A percentile compares a stretch with the other conserved stretches of the same genome.
phyloP scores from a whole-genome alignment of 2,888 invertebrate species.

The Athrips mouffetella region DNA sequence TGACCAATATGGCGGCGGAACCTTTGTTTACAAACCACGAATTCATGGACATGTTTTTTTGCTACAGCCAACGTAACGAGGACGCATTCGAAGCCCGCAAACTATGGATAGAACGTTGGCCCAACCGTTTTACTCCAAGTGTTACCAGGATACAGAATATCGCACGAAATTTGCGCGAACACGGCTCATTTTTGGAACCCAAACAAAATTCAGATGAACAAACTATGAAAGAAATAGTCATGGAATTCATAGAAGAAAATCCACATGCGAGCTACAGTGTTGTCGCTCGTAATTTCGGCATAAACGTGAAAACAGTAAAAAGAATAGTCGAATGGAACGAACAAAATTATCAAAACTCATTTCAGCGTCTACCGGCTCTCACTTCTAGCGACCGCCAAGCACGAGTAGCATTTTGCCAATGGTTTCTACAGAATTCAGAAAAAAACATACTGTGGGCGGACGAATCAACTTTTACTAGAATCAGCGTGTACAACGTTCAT shows the following conservation, averaged over 20 bases:
- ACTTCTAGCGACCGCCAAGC: background rate
- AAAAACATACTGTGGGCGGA: background rate
- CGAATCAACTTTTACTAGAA: background rate
- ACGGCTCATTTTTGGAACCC: background rate
- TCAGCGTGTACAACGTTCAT: background rate
- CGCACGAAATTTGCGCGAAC: background rate
- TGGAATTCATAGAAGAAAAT: background rate
- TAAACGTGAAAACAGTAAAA: background rate
- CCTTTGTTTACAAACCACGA: conserved; percentile 8
- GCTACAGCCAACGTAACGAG: background rate
- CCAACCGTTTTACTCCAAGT: background rate
- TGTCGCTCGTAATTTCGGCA: background rate
- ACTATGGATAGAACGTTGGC: background rate
- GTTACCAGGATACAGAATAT: background rate
- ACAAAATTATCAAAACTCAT: background rate
- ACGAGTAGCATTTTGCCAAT: background rate
- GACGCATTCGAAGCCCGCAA: background rate
- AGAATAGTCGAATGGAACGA: background rate
- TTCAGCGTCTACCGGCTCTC: background rate
- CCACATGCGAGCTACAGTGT: background rate
- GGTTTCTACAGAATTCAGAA: background rate
- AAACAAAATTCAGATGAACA: background rate
- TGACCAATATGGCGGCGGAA: conserved; percentile 14
- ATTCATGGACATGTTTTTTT: background rate
- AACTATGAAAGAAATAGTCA: background rate